Evolutionary conservation across 2,888 invertebrate genomes (phyloP), one percentile per base, ranked within the genome.

Genomic region (Antheraea yamamai): DNA sequence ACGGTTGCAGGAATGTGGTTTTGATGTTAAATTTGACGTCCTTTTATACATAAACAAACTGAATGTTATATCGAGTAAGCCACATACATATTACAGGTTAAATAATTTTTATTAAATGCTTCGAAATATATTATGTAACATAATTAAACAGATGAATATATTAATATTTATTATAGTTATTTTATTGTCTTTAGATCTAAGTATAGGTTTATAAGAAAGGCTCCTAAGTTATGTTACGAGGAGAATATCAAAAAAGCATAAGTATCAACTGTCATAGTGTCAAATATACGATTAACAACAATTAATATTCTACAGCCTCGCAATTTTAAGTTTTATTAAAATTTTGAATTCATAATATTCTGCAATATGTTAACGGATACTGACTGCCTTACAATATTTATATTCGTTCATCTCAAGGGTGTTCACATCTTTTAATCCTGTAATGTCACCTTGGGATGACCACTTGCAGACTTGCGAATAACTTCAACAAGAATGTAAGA

Each of bases 361-460:
- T 20, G 16, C 16, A 18, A n/a, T 61, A 61, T 20, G 18, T 55
- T 55, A 55, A 55, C 61, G n/a, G 12, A 61, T 61, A 61, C 23
- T 61, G n/a, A 83, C 82, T 80, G 82, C n/a, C 7, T 66, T 66
- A 66, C 26, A 30, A 16, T 66, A 26, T 66, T 30, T 66, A 30
- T 66, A 66, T 26, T 16, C 64, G 64, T 26, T 66, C 64, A 66
- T 26, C 64, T 30, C 64, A 66, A 66, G 64, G 26, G 64, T 88
- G 85, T 87, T 89, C 85, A 88, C 88, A 88, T 89, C 85, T 87
- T 85, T 83, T 84, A 84, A 85, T 87, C 86, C 85, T 87, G 82
- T 88, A 89, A 90, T 89, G 89, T 91, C 91, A 91, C 91, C 91
- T 92, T 91, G 88, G 81, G 79, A 85, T 91, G 91, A 91, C 91